These are phyloP conservation scores for Drosophila jambulina DNA, from an alignment of 1,140 invertebrate genomes.

Conservation along the genomic window DNA sequence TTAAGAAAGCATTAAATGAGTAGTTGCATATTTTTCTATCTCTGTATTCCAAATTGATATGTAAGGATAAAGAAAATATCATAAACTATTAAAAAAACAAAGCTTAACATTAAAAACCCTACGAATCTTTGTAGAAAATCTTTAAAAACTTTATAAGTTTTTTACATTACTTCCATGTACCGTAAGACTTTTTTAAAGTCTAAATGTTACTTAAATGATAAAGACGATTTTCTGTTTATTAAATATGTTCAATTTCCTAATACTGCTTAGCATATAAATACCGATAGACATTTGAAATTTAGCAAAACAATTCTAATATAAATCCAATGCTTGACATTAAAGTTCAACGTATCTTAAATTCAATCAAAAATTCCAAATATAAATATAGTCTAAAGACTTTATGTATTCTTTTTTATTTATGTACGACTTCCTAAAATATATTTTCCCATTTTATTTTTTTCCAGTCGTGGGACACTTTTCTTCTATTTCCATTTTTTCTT, in stretches of 20 bases:
- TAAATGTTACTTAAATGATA: neutral
- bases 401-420: conserved; percentile 26
- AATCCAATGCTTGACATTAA: conserved; percentile 2
- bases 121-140: neutral
- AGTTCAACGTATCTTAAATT: conserved; percentile 34
- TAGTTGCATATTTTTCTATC: neutral
- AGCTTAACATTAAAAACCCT: neutral
- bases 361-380: neutral
- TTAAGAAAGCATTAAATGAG: neutral
- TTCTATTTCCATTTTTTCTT: conserved; percentile 14
- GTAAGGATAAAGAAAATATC: too few relatives aligned
- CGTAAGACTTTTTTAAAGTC: neutral
- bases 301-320: neutral
- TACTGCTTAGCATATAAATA: neutral
- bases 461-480: conserved; percentile 15
- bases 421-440: conserved; percentile 32
- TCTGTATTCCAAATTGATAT: neutral
- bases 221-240: neutral
- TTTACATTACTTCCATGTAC: neutral
- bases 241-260: neutral
- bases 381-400: conserved; percentile 26
- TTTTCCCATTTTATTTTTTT: conserved; percentile 12
- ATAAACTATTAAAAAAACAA: neutral
- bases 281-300: neutral
- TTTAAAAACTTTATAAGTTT: neutral